Conservation (phyloP, 2,797 vertebrate species). For the Acestrorhynchus altus region DNA sequence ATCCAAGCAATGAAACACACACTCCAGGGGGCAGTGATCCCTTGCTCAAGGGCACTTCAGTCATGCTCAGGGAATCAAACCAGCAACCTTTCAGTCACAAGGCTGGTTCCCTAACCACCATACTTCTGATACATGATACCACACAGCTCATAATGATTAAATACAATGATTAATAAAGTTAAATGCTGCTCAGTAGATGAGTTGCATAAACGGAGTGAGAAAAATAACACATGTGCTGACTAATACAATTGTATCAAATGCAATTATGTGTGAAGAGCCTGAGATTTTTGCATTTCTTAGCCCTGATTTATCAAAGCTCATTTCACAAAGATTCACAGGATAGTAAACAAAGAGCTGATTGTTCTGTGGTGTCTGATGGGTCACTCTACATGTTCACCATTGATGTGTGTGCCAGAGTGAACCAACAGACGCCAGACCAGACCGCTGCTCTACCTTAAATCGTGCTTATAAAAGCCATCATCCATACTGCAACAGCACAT, state of each 20-base stretch:
- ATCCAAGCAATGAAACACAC: too few species aligned
- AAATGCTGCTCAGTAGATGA: background rate
- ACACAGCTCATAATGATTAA: too few species aligned
- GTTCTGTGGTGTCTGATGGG: background rate
- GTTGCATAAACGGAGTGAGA: background rate
- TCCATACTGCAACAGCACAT: constrained; percentile 9
- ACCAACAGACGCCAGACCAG: constrained; percentile 32
- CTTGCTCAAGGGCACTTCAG: too few species aligned
- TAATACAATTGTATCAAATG: background rate
- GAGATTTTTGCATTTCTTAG: background rate
- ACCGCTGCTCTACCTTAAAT: constrained; percentile 28
- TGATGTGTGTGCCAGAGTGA: background rate
- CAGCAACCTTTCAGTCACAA: too few species aligned
- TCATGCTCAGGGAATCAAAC: too few species aligned
- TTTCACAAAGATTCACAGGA: background rate
- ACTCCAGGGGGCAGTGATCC: too few species aligned
- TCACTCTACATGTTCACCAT: background rate
- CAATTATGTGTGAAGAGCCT: background rate
- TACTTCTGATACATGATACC: too few species aligned
- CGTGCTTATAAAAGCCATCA: constrained; percentile 25
- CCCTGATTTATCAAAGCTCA: background rate
- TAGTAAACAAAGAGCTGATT: background rate
- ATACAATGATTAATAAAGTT: background rate
- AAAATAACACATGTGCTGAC: background rate
- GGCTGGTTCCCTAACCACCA: too few species aligned